Evolutionary conservation across 2,888 invertebrate genomes (phyloP).

Genomic region (Polydrusus pterygomalis): DNA sequence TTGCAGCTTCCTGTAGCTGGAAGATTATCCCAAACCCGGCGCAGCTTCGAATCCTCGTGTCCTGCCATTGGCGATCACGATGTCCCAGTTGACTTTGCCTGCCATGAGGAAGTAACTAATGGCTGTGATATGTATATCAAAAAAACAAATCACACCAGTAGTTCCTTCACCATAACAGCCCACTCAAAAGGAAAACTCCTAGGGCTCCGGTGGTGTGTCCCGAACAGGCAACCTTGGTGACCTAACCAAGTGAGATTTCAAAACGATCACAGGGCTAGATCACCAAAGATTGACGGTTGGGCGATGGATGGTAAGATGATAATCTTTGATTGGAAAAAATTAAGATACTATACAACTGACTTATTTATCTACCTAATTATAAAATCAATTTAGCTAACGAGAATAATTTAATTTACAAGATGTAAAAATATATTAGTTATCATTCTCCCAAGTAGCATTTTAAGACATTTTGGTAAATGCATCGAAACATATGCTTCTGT

Average conservation of each 20-base stretch:
- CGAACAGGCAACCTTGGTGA: slow-evolving; percentile 62
- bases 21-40: too few relatives aligned
- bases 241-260: slow-evolving; percentile 64
- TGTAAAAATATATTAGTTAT: too few relatives aligned
- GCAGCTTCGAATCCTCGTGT: too few relatives aligned
- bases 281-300: slow-evolving; percentile 68
- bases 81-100: slow-evolving; percentile 28
- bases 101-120: slow-evolving; percentile 69
- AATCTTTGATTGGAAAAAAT: neutral
- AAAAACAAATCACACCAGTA: slow-evolving; percentile 69
- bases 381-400: too few relatives aligned
- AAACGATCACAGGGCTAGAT: slow-evolving; percentile 71
- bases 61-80: neutral
- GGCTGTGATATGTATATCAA: slow-evolving; percentile 70
- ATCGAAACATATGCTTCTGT: too few relatives aligned
- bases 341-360: neutral
- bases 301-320: slow-evolving; percentile 11
- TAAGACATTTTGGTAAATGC: too few relatives aligned
- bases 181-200: slow-evolving; percentile 19
- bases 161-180: slow-evolving; percentile 66
- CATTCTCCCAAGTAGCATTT: too few relatives aligned
- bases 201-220: slow-evolving; percentile 27
- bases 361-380: too few relatives aligned
- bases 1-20: too few relatives aligned
- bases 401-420: too few relatives aligned